phyloP scores from a whole-genome alignment of 2,888 invertebrate genomes.

The Lasioglossum morio region DNA sequence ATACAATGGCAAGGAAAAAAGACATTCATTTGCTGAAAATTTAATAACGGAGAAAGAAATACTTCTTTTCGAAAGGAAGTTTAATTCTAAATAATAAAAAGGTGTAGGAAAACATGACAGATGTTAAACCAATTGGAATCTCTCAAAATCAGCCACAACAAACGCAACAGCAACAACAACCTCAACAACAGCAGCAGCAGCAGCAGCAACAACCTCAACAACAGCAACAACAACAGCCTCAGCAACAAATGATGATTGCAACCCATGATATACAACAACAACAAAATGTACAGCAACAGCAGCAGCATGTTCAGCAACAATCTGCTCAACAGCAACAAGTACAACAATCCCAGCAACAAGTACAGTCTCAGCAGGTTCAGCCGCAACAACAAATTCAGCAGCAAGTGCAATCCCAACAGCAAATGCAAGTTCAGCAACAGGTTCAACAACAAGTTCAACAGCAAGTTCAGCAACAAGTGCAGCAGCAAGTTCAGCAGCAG shows the following conservation, averaged over 20 bases:
- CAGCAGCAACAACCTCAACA: constrained; percentile 73
- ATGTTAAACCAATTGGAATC: constrained; percentile 79
- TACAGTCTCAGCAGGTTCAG: constrained; percentile 81
- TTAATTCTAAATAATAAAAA: constrained; percentile 41
- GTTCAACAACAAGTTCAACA: constrained; percentile 77
- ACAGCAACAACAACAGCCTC: constrained; percentile 75
- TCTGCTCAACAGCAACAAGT: constrained; percentile 73
- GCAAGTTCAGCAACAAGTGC: constrained; percentile 75
- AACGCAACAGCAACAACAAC: constrained; percentile 75
- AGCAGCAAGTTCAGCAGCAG: constrained; percentile 77
- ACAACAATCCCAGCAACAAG: constrained; percentile 77
- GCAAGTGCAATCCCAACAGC: constrained; percentile 77
- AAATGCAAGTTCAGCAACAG: constrained; percentile 76
- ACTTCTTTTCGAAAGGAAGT: constrained; percentile 60
- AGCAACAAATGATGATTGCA: constrained; percentile 76
- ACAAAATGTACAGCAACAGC: constrained; percentile 68
- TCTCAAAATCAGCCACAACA: constrained; percentile 78
- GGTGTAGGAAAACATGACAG: constrained; percentile 75
- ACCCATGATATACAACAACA: constrained; percentile 71
- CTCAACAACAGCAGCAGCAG: constrained; percentile 66
- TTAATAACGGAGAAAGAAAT: constrained; percentile 28
- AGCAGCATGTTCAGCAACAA: constrained; percentile 78
- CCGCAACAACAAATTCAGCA: constrained; percentile 79
- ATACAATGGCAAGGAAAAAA: constrained; percentile 69
- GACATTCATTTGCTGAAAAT: constrained; percentile 28